These are phyloP conservation scores for Diplodus sargus DNA, from an alignment of 2,797 vertebrate genomes.

Conservation along the genomic window DNA sequence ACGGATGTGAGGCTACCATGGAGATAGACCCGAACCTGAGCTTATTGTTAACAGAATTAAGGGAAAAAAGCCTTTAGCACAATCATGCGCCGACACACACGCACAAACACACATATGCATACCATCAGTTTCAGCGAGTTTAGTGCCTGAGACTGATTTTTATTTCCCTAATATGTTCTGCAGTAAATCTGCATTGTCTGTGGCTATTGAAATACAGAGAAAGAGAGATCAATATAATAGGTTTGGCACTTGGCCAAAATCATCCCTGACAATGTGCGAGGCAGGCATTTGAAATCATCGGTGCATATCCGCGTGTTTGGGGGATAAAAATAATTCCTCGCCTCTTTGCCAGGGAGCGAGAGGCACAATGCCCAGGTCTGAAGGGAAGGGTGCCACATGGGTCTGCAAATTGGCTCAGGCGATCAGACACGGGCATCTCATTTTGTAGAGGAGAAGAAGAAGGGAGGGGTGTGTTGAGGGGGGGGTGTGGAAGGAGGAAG, in stretches of 20 bases:
- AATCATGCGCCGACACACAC: conserved; percentile 22
- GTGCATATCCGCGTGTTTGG: conserved; percentile 86
- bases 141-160: conserved; percentile 78
- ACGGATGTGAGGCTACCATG: conserved; percentile 49
- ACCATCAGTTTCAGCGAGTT: conserved; percentile 73
- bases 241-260: conserved; percentile 87
- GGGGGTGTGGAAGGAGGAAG: conserved; percentile 49
- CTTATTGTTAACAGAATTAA: conserved; percentile 56
- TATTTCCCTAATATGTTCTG: conserved; percentile 87
- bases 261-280: conserved; percentile 85
- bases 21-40: conserved; percentile 47
- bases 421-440: conserved; percentile 87
- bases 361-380: conserved; percentile 87
- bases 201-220: conserved; percentile 86
- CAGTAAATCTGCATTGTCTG: conserved; percentile 87
- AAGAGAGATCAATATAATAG: conserved; percentile 91
- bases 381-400: conserved; percentile 87
- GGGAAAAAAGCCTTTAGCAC: conserved; percentile 30
- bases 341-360: conserved; percentile 85
- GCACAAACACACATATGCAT: conserved; percentile 37
- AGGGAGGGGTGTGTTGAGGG: conserved; percentile 14
- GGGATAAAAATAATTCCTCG: conserved; percentile 88
- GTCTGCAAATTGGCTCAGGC: conserved; percentile 88
- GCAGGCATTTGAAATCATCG: conserved; percentile 87
- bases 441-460: conserved; percentile 82